A percentile compares a stretch with the other conserved stretches of the same genome.
Conservation (phyloP, 2,113 vertebrate genomes). For the Ageneiosus marmoratus region DNA sequence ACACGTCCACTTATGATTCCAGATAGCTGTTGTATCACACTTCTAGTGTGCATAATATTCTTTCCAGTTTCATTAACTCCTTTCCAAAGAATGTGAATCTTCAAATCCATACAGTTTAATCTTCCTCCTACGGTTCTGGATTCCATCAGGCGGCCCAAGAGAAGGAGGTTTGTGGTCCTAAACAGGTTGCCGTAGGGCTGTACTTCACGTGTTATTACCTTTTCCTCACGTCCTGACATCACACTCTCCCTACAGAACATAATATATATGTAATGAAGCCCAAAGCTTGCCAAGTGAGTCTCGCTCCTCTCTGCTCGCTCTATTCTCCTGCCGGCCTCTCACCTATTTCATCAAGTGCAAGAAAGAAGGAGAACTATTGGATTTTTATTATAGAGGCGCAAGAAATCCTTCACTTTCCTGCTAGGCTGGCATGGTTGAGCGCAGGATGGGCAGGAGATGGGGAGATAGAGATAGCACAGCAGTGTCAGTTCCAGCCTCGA, state of each 20-base stretch:
- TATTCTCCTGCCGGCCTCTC: slow-evolving; percentile 45
- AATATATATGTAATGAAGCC: slow-evolving; percentile 67
- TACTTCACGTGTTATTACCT: slow-evolving; percentile 38
- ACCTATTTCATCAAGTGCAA: slow-evolving; percentile 60
- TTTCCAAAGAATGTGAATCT: neutral
- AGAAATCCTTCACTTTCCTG: slow-evolving; percentile 52
- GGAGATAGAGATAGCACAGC: slow-evolving; percentile 4
- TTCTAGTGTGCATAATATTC: neutral
- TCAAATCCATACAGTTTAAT: neutral
- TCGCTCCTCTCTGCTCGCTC: slow-evolving; percentile 54
- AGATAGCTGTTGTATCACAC: neutral
- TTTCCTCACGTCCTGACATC: slow-evolving; percentile 41
- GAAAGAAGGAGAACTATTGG: slow-evolving; percentile 60
- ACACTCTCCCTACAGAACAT: slow-evolving; percentile 59
- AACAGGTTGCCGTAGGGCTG: slow-evolving; percentile 8
- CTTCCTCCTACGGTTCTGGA: neutral
- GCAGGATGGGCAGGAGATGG: slow-evolving; percentile 3
- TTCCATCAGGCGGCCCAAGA: neutral
- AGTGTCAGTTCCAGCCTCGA: slow-evolving; percentile 1
- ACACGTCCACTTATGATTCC: neutral
- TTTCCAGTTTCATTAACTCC: neutral
- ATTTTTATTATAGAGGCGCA: slow-evolving; percentile 62
- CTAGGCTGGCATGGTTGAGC: slow-evolving; percentile 32
- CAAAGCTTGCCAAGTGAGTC: slow-evolving; percentile 61
- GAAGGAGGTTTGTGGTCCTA: slow-evolving; percentile 1